Percentiles rank a stretch among this genome's conserved stretches.
These are phyloP conservation scores for Hypena proboscidalis DNA, from an alignment of 2,888 invertebrate species.

Conservation along the genomic window DNA sequence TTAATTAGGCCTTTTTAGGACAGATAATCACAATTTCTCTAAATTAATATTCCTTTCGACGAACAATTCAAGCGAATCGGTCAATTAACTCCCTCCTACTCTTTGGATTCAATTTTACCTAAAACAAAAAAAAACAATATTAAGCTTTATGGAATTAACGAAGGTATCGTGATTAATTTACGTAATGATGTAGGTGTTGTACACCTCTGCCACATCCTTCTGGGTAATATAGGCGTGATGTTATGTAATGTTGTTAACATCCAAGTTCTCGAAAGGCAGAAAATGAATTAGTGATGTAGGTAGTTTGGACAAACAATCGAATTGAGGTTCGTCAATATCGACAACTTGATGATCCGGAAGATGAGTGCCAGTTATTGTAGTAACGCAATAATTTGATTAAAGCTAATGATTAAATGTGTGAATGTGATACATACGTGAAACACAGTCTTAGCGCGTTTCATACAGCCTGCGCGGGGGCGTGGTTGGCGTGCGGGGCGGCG, in stretches of 20 bases:
- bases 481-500: slow-evolving; percentile 43
- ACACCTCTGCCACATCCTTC: too few relatives aligned
- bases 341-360: too few relatives aligned
- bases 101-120: slow-evolving; percentile 74
- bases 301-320: too few relatives aligned
- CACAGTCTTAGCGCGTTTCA: not conserved
- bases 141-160: not conserved
- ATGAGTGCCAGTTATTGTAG: too few relatives aligned
- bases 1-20: slow-evolving; percentile 85
- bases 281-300: too few relatives aligned
- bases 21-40: slow-evolving; percentile 81
- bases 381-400: not conserved
- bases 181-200: too few relatives aligned
- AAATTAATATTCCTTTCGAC: slow-evolving; percentile 68
- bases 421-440: slow-evolving; percentile 11
- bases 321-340: too few relatives aligned
- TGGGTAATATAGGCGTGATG: too few relatives aligned
- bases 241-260: too few relatives aligned
- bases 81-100: slow-evolving; percentile 54
- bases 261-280: too few relatives aligned
- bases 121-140: slow-evolving; percentile 24
- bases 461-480: slow-evolving; percentile 41
- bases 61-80: slow-evolving; percentile 54
- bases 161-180: too few relatives aligned
- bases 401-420: not conserved